These are phyloP conservation scores for Anoplolepis gracilipes DNA, from an alignment of 1,140 invertebrate species.

Conservation along the genomic window DNA sequence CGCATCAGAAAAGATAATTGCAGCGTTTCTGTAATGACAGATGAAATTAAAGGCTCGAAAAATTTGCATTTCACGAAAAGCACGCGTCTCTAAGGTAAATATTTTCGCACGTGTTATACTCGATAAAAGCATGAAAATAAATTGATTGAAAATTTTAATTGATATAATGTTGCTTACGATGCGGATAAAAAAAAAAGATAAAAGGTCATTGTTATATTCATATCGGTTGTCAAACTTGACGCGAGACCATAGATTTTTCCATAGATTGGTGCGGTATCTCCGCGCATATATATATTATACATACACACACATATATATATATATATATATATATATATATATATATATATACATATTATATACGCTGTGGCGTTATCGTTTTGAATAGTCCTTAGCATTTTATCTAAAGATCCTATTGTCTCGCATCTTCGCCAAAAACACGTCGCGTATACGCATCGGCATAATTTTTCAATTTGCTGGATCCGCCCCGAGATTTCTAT, in stretches of 20 bases:
- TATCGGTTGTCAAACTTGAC: constrained; percentile 57
- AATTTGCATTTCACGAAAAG: neutral
- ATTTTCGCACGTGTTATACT: neutral
- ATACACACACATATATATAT: constrained; percentile 18
- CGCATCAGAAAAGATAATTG: neutral
- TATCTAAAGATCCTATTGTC: constrained; percentile 74
- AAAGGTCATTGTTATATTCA: constrained; percentile 72
- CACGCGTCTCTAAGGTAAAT: neutral
- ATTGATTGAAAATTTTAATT: constrained; percentile 46
- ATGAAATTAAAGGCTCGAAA: neutral
- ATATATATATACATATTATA: constrained; percentile 18
- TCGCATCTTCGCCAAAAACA: constrained; percentile 75
- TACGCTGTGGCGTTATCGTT: constrained; percentile 71
- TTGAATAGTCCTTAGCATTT: constrained; percentile 72
- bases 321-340: constrained; percentile 19
- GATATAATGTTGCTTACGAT: constrained; percentile 40
- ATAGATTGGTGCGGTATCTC: constrained; percentile 60
- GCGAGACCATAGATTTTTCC: constrained; percentile 63
- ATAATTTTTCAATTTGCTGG: constrained; percentile 79
- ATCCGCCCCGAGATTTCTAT: constrained; percentile 71
- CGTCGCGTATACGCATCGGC: constrained; percentile 64
- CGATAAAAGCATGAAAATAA: constrained; percentile 16
- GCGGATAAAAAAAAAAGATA: constrained; percentile 62
- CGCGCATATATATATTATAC: neutral
- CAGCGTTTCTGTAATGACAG: neutral